Base-by-base conservation (phyloP, 2,797 vertebrate species). In the Spea hammondii region DNA sequence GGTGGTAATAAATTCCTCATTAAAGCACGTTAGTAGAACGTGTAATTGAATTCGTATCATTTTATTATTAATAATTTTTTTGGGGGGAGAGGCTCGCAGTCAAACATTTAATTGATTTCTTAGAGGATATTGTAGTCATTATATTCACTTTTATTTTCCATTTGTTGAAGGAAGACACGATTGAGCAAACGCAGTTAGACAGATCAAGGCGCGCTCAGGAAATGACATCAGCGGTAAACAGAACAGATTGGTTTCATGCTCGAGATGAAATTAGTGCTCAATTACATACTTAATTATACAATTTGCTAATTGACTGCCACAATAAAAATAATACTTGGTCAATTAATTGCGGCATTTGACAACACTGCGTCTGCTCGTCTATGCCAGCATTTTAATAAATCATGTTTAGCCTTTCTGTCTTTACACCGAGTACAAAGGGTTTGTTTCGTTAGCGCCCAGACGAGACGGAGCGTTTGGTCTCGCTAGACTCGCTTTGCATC, bases 81-180 rank as follows among this genome's bases (percentile, higher is more conserved):
- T 77, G n/a, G n/a, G n/a, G 60, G 68, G 45, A 57, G 48, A 62
- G 1, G 69, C 64, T 81, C 9, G 68, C 55, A 60, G 79, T 10
- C 74, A 81, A 67, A n/a, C 69, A 73, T 81, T 81, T 81, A 77
- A 81, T 81, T 81, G 70, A 81, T 81, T 81, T 81, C 70, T 68
- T 81, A 72, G 64, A 81, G 69, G 69, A 70, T 77, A 72, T 68
- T 77, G 74, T 77, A 73, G 70, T 77, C 75, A 82, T 82, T 82
- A 82, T 73, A 65, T 55, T 69, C 67, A 77, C 64, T 77, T 77
- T 72, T 48, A 44, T 49, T 44, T 74, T 46, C 49, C 49, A 67
- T 77, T 64, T 82, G 75, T 73, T 73, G 65, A 77, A 57, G 65
- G 70, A 73, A 72, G 70, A 72, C 68, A 67, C 51, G 53, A 55